These are phyloP conservation scores for Kryphioiulus occultus DNA, from an alignment of 2,888 invertebrate genomes.

Conservation along the genomic window DNA sequence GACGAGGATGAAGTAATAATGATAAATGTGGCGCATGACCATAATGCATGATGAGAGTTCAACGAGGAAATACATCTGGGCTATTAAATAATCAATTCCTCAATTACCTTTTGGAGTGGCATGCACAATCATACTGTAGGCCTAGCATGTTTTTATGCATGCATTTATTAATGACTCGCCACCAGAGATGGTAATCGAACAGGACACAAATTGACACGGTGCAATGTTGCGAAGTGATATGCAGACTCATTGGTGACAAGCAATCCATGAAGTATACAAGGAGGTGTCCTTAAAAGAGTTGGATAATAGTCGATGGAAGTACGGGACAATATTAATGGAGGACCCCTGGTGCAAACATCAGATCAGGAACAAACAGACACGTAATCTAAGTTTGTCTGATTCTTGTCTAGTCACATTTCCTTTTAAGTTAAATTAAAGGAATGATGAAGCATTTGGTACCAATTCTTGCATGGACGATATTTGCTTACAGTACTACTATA, in stretches of 20 bases:
- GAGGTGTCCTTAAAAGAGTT: neutral
- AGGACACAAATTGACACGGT: neutral
- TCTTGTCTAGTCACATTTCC: no score
- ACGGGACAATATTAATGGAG: no score
- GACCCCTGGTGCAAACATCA: no score
- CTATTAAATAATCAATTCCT: conserved; percentile 20
- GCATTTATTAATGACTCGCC: neutral
- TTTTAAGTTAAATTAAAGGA: no score
- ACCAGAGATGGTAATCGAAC: neutral
- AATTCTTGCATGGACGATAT: no score
- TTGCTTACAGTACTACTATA: no score
- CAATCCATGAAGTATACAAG: neutral
- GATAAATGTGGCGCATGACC: conserved; percentile 36
- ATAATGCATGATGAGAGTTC: conserved; percentile 8
- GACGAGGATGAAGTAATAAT: conserved; percentile 21
- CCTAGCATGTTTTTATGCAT: neutral
- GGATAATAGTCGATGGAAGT: no score
- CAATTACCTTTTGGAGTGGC: neutral
- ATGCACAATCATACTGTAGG: neutral
- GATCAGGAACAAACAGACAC: no score
- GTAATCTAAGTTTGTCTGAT: no score
- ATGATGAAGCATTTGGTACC: no score
- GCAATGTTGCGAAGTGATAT: neutral
- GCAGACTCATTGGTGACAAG: neutral
- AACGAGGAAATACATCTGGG: conserved; percentile 36